Conservation (phyloP, 2,113 vertebrate genomes). For the Dendropsophus ebraccatus region DNA sequence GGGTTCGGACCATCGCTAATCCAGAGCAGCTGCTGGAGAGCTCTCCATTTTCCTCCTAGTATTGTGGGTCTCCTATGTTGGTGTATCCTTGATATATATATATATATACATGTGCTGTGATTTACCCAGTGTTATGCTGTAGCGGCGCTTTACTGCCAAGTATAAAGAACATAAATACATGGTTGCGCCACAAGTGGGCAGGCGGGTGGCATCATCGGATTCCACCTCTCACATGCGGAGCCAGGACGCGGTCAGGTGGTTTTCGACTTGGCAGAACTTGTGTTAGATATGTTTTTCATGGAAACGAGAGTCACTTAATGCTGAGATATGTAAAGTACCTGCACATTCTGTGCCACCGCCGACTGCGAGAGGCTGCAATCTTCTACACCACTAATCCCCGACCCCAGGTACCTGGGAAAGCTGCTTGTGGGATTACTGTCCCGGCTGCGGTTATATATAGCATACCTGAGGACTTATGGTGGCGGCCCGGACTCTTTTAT, state of each 20-base stretch:
- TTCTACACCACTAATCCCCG: neutral
- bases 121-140: neutral
- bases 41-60: too few species aligned
- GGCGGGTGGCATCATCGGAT: conserved; percentile 14
- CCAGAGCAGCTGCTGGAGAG: too few species aligned
- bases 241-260: neutral
- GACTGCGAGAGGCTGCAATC: neutral
- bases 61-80: too few species aligned
- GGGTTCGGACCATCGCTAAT: too few species aligned
- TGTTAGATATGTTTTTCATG: neutral
- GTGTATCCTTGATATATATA: too few species aligned
- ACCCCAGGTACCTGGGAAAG: conserved; percentile 1
- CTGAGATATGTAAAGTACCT: neutral
- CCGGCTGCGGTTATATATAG: conserved; percentile 43
- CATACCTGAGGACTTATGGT: conserved; percentile 19
- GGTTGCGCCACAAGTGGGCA: conserved; percentile 8
- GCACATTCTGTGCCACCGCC: neutral
- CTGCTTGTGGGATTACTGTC: conserved; percentile 35
- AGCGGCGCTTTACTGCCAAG: neutral
- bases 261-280: neutral
- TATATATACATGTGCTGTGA: neutral
- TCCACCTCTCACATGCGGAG: neutral
- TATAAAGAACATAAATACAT: neutral
- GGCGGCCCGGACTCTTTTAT: neutral
- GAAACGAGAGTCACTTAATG: neutral